A percentile compares a stretch with the other conserved stretches of the same genome.
Conservation (phyloP, 2,888 invertebrate genomes). For the Helleia helle region DNA sequence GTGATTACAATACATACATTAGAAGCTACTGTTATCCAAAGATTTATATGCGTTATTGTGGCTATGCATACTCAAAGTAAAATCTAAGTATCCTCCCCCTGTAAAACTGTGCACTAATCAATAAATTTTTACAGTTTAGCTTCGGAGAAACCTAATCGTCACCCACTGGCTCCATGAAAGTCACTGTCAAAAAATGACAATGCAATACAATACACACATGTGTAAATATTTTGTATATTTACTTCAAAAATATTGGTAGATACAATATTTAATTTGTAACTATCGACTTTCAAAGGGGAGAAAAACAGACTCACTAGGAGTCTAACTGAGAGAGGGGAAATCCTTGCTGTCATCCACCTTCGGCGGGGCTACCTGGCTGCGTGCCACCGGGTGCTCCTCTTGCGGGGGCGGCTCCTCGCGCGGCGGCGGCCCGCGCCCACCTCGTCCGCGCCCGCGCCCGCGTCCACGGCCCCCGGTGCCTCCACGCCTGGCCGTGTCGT, state of each 20-base stretch:
- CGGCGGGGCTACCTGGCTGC: constrained; percentile 73
- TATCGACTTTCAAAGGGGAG: constrained; percentile 63
- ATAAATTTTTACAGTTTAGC: constrained; percentile 3
- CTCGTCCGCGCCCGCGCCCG: constrained; percentile 65
- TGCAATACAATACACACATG: constrained; percentile 67
- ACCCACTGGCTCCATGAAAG: constrained; percentile 29
- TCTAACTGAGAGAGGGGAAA: constrained; percentile 93
- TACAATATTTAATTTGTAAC: constrained; percentile 71
- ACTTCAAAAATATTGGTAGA: constrained; percentile 74
- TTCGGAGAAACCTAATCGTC: constrained; percentile 19
- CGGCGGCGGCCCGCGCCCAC: constrained; percentile 60
- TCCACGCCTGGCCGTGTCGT: constrained; percentile 83
- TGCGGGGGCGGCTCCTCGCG: constrained; percentile 49
- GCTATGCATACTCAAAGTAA: constrained; percentile 47
- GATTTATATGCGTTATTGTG: constrained; percentile 50
- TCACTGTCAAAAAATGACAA: constrained; percentile 37
- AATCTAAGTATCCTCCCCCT: constrained; percentile 10
- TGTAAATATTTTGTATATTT: constrained; percentile 75
- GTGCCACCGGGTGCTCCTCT: constrained; percentile 50
- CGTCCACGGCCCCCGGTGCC: constrained; percentile 78
- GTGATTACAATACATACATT: constrained; percentile 51
- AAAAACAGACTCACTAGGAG: constrained; percentile 52
- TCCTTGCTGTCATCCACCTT: constrained; percentile 97
- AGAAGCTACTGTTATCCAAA: constrained; percentile 64
- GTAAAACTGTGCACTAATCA: not conserved